Percentiles rank a stretch among this genome's conserved stretches.
Evolutionary conservation across 2,797 vertebrate species (phyloP).

Genomic region (Percopsis omiscomaycus): DNA sequence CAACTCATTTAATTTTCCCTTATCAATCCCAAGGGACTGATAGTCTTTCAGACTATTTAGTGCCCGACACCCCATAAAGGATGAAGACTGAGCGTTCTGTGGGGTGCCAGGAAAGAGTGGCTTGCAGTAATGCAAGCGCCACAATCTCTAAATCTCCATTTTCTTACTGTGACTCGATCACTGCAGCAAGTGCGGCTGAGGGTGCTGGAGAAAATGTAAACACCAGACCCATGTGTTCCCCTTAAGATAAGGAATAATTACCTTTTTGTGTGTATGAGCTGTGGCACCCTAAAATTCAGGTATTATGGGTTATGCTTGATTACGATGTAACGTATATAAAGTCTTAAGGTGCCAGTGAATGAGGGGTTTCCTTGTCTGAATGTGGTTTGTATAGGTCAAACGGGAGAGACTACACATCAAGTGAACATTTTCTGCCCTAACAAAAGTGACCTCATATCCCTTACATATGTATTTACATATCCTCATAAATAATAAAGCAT

Average conservation of each 20-base stretch:
- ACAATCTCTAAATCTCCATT: constrained; percentile 4
- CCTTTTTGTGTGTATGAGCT: constrained; percentile 22
- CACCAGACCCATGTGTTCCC: constrained; percentile 20
- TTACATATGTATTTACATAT: constrained; percentile 17
- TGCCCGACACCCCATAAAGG: constrained; percentile 15
- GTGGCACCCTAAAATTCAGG: constrained; percentile 22
- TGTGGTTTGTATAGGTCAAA: neutral
- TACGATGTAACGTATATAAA: constrained; percentile 4
- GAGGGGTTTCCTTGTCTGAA: neutral
- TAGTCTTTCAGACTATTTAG: constrained; percentile 35
- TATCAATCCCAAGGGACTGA: constrained; percentile 49
- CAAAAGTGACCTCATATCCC: constrained; percentile 25
- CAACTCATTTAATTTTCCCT: constrained; percentile 24
- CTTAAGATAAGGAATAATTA: constrained; percentile 46
- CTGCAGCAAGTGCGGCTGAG: constrained; percentile 13
- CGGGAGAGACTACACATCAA: neutral
- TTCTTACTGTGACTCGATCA: constrained; percentile 7
- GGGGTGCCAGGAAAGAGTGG: constrained; percentile 14
- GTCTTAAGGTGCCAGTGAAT: constrained; percentile 30
- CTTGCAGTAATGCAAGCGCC: constrained; percentile 3
- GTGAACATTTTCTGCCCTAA: constrained; percentile 20
- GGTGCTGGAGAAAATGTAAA: constrained; percentile 18
- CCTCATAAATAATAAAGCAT: neutral
- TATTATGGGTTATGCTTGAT: constrained; percentile 39
- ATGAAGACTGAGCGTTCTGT: constrained; percentile 28